Percentiles rank a stretch among this genome's conserved stretches.
These are phyloP conservation scores for Rhodeus uyekii DNA, from an alignment of 2,797 vertebrate genomes.

Conservation along the genomic window DNA sequence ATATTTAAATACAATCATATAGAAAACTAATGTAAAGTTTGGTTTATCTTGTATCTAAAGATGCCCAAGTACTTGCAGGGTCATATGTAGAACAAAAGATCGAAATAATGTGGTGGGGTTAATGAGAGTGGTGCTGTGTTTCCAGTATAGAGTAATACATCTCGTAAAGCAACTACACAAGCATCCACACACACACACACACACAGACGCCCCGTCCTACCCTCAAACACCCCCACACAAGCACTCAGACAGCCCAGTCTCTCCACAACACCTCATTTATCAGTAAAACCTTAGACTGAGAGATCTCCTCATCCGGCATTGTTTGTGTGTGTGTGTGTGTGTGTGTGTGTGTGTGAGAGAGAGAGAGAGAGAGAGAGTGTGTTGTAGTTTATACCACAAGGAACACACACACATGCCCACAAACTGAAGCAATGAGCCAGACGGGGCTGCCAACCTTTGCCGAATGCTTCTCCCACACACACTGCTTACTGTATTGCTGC, in stretches of 20 bases:
- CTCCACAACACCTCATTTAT: constrained; percentile 23
- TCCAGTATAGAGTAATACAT: background rate
- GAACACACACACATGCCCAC: constrained; percentile 16
- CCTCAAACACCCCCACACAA: constrained; percentile 22
- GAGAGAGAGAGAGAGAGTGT: no score
- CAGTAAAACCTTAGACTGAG: constrained; percentile 26
- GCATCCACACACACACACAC: constrained; percentile 22
- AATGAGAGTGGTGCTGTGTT: background rate
- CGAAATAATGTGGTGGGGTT: background rate
- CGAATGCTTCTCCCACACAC: constrained; percentile 32
- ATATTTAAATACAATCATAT: background rate
- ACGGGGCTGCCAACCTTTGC: constrained; percentile 44
- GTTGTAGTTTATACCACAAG: constrained; percentile 18
- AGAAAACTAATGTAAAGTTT: background rate
- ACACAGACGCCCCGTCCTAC: background rate
- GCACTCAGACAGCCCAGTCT: background rate
- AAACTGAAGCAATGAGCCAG: constrained; percentile 40
- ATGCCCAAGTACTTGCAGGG: background rate
- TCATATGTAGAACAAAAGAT: background rate
- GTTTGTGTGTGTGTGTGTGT: constrained; percentile 2
- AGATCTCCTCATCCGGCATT: constrained; percentile 32
- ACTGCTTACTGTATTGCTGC: constrained; percentile 30
- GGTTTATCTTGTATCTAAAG: background rate
- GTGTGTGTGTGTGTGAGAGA: no score
- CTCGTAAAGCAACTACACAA: background rate